Conservation (phyloP, 2,797 vertebrate genomes). For the Macropus fuliginosus region DNA sequence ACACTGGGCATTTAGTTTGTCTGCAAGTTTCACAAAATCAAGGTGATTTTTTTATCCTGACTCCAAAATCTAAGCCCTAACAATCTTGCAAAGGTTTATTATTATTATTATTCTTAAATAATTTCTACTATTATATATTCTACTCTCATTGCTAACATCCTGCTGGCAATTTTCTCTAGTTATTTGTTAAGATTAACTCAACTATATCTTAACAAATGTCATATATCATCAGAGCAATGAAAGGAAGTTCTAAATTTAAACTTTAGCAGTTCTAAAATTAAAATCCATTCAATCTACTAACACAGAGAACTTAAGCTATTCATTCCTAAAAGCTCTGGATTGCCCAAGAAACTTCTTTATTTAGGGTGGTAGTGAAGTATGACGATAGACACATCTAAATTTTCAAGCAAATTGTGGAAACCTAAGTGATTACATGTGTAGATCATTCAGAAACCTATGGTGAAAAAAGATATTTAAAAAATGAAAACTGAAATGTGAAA, state of each 20-base stretch:
- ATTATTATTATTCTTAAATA: neutral
- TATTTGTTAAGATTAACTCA: neutral
- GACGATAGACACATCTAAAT: neutral
- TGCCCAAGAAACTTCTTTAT: neutral
- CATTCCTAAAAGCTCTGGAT: neutral
- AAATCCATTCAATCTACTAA: neutral
- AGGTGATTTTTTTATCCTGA: neutral
- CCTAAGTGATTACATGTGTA: neutral
- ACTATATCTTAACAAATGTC: neutral
- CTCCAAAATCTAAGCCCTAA: neutral
- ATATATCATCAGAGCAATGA: neutral
- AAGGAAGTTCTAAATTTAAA: neutral
- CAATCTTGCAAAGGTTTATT: neutral
- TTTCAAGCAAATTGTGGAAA: neutral
- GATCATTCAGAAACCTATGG: neutral
- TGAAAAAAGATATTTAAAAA: neutral
- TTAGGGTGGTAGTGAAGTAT: neutral
- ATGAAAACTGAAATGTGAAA: neutral
- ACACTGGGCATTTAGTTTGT: neutral
- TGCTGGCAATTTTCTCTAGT: neutral
- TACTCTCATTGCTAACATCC: neutral
- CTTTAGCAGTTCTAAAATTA: neutral
- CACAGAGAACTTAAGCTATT: neutral
- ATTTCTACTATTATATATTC: neutral
- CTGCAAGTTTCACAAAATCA: neutral